Percentiles rank a stretch among this genome's conserved stretches.
These are phyloP conservation scores for Discoglossus pictus DNA, from an alignment of 2,797 vertebrate genomes.

Conservation along the genomic window DNA sequence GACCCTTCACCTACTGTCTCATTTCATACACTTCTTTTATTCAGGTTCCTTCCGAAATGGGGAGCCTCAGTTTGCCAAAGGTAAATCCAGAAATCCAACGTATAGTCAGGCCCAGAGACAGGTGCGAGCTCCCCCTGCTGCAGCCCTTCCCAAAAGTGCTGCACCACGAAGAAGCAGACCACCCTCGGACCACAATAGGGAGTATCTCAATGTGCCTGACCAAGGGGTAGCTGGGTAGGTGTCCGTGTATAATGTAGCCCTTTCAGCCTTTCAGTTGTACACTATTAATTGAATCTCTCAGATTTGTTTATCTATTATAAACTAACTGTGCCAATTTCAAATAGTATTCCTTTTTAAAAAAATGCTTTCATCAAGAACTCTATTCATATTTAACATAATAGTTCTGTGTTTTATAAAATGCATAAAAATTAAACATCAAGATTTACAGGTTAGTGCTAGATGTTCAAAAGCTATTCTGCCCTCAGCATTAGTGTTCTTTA, in stretches of 20 bases:
- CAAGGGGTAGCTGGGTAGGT: slow-evolving; percentile 92
- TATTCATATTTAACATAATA: too few relatives aligned
- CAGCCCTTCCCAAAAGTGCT: slow-evolving; percentile 65
- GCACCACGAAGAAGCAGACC: slow-evolving; percentile 55
- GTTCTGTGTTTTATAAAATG: too few relatives aligned
- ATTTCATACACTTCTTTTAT: background rate
- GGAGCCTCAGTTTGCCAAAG: slow-evolving; percentile 66
- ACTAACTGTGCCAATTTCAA: too few relatives aligned
- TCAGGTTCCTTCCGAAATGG: slow-evolving; percentile 78
- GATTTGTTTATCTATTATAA: too few relatives aligned
- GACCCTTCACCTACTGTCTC: background rate
- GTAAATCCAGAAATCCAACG: slow-evolving; percentile 46
- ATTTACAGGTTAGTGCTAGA: too few relatives aligned
- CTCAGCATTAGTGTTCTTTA: too few relatives aligned
- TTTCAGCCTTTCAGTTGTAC: background rate
- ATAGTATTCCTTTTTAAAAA: too few relatives aligned
- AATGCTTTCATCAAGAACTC: too few relatives aligned
- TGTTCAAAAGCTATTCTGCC: too few relatives aligned
- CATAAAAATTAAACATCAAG: too few relatives aligned
- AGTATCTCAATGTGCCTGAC: slow-evolving; percentile 95
- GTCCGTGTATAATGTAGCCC: background rate
- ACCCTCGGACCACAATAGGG: slow-evolving; percentile 75
- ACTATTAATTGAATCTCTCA: background rate
- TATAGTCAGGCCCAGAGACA: slow-evolving; percentile 67
- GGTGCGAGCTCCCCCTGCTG: slow-evolving; percentile 62